Evolutionary conservation across 1,140 invertebrate genomes (phyloP), one percentile per base, ranked within the genome.

Genomic region (Manduca sexta): DNA sequence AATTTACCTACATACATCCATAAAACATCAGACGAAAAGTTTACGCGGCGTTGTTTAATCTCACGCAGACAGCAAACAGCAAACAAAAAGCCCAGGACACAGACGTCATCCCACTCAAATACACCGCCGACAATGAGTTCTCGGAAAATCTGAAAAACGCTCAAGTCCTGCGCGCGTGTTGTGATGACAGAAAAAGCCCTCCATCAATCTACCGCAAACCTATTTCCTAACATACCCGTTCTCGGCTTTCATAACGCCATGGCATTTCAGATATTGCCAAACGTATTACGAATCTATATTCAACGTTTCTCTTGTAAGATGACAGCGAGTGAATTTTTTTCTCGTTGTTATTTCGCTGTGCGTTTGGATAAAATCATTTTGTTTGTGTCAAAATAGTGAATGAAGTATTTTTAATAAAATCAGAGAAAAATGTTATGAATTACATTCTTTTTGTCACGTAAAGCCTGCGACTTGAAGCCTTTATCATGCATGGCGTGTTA

Each of bases 141-240:
- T 56, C 29, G 54, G 58, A 63, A 64, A 61, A 61, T 63, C 41
- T 62, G 53, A 53, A 56, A 66, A 68, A 62, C 57, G 53, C 54
- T 53, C 51, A 50, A 52, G 56, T 53, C 49, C 60, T 66, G 55
- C 63, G 42, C 56, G 47, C 52, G 57, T 60, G 64, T 60, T 62
- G 63, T 64, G 56, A 53, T 65, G 69, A 74, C 71, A 61, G 52
- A 66, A 62, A 72, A 74, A 68, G 62, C 73, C 68, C 65, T 69
- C 70, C 53, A 76, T 74, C 70, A 76, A 74, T 76, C 73, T 62
- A 52, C 57, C 56, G 59, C 51, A 54, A 69, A 71, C 63, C 72
- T 69, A 73, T 71, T 74, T 67, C 59, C 65, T 63, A 66, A 68
- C 64, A 69, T 69, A 60, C 52, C 64, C 56, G 49, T 45, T 57